Evolutionary conservation across 2,888 invertebrate genomes (phyloP), one percentile per base, ranked within the genome.

Genomic region (Stenoptilia bipunctidactyla): DNA sequence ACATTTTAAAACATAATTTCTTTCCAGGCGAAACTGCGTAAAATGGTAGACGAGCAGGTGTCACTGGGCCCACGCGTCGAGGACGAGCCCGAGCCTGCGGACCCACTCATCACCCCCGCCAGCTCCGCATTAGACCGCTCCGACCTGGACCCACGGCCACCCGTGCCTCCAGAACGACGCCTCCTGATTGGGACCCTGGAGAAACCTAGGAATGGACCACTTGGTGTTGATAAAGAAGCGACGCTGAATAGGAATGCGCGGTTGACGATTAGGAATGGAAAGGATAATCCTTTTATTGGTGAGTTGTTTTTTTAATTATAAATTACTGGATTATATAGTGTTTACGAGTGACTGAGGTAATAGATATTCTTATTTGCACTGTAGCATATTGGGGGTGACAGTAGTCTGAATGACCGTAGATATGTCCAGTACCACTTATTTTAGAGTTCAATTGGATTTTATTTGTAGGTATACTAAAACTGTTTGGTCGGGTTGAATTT

Each of bases 11-110:
- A 30, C 30, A 8, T 10, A 30, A n/a, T 9, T 10, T 12, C 30
- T 41, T 47, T 33, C 37, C 83, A 92, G 89, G 88, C 88, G 80
- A 91, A 91, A 87, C 90, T 92, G 71, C 89, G 92, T 85, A 92
- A 91, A 85, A 93, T 93, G 93, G 93, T 93, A 66, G 93, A 93
- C 83, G 93, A 94, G 86, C 93, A 93, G 85, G 89, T 90, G 66
- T 87, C 89, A 55, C 89, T 89, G 52, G 85, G 87, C 41, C 77
- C 89, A 38, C 85, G 88, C 50, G 86, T 88, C 49, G 90, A 91
- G 42, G 79, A 82, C 42, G 76, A 79, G 52, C 76, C 84, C 0
- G 82, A 84, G 52, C 76, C 83, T 3, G 85, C 84, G 4, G 84
- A 85, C 50, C 85, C 85, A 1, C 80, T 85, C 49, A 85, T 85